Conservation (phyloP, 2,113 vertebrate genomes). For the Apaloderma vittatum region DNA sequence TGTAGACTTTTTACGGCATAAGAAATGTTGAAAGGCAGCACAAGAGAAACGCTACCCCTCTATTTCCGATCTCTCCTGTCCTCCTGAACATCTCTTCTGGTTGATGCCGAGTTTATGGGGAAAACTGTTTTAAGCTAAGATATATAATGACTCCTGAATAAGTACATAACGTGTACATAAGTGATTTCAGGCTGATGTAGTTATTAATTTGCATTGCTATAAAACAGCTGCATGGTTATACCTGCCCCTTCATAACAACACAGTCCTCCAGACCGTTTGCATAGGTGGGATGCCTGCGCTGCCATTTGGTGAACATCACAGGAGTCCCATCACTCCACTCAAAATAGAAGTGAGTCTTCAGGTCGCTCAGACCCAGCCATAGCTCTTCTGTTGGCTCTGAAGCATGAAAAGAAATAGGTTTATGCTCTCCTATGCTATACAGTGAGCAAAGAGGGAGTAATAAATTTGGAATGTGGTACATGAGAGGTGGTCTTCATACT, state of each 20-base stretch:
- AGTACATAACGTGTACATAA: not conserved
- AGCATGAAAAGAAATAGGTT: not conserved
- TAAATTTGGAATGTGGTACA: not conserved
- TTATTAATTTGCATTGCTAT: not conserved
- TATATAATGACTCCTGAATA: not conserved
- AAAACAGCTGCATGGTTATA: not conserved
- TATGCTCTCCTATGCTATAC: rapidly evolving
- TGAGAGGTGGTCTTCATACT: not conserved
- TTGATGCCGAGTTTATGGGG: not conserved
- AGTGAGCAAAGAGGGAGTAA: not conserved
- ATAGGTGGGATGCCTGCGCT: slow-evolving; percentile 84
- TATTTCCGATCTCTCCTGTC: not conserved
- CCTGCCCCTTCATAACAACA: slow-evolving; percentile 87
- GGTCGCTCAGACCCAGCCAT: slow-evolving; percentile 92
- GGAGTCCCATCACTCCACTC: slow-evolving; percentile 90
- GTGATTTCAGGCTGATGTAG: not conserved
- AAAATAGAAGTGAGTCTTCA: slow-evolving; percentile 86
- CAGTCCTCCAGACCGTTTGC: slow-evolving; percentile 84
- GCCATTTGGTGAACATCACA: slow-evolving; percentile 89
- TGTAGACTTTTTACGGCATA: not conserved
- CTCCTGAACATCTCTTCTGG: not conserved
- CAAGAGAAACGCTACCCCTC: not conserved
- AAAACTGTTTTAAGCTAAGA: not conserved
- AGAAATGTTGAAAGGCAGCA: not conserved
- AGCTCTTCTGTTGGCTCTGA: slow-evolving; percentile 85